phyloP scores from a whole-genome alignment of 2,113 vertebrate genomes.

The Apodemus sylvaticus region DNA sequence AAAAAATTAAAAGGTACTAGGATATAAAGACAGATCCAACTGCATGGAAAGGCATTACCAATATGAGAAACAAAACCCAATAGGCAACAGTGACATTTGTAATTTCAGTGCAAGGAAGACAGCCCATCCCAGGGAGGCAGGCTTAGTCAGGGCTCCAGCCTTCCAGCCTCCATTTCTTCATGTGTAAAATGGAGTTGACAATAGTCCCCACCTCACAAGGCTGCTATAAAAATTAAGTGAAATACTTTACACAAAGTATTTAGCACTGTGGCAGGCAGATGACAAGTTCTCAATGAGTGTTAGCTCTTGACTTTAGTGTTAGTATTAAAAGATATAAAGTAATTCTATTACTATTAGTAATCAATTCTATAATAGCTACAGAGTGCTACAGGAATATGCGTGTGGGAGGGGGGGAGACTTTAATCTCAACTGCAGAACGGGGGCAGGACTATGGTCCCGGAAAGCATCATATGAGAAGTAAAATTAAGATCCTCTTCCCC shows the following conservation, averaged over 20 bases:
- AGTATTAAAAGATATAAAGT: constrained; percentile 20
- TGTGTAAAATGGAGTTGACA: not conserved
- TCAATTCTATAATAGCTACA: not conserved
- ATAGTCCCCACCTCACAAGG: not conserved
- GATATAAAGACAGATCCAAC: not conserved
- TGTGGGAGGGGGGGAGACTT: not conserved
- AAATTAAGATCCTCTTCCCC: too few relatives aligned
- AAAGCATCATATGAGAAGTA: not conserved
- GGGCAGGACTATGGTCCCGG: not conserved
- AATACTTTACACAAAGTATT: not conserved
- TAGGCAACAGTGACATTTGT: not conserved
- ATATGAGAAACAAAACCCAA: not conserved
- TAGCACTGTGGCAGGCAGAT: constrained; percentile 1
- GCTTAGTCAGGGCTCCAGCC: not conserved
- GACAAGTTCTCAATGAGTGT: constrained; percentile 34
- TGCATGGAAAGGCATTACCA: not conserved
- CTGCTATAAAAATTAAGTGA: constrained; percentile 34
- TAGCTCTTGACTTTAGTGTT: constrained; percentile 25
- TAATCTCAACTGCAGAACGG: not conserved
- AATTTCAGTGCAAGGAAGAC: not conserved
- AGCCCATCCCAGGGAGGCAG: accelerated
- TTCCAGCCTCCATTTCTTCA: not conserved
- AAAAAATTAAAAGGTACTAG: not conserved
- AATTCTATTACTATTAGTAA: constrained; percentile 23
- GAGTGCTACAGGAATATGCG: not conserved